Evolutionary conservation across 2,888 invertebrate genomes (phyloP), one percentile per base, ranked within the genome.

Genomic region (Acanthosoma haemorrhoidale): DNA sequence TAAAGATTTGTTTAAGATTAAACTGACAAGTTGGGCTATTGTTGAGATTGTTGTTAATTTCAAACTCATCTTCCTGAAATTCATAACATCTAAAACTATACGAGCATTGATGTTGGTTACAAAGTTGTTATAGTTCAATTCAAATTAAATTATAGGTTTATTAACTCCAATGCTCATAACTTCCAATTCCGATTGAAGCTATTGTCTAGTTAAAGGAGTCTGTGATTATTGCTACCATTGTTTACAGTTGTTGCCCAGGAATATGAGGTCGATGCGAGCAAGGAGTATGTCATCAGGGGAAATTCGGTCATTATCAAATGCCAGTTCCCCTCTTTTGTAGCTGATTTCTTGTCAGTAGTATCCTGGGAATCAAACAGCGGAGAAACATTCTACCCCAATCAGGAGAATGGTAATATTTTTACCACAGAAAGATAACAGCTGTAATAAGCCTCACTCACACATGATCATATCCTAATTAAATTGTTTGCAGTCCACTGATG

Each of bases 311-410:
- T 93, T 75, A 83, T 93, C 78, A 93, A 92, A 82, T 94, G 93
- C 83, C 91, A 91, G 77, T 90, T 93, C 78, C 95, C 96, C 61
- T 92, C 92, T 73, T 96, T 94, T 82, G 94, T 94, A 74, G 91
- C 92, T 73, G 94, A 95, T 82, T 95, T 94, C 81, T 91, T 96
- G 73, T 86, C 84, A 78, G 92, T 96, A 76, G 84, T 90, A 66
- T 90, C 92, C 57, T 93, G 93, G 92, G 89, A 90, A 76, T 91
- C 91, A 75, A 90, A 91, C 81, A 85, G 88, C 77, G 86, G 87
- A 71, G 88, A 89, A 79, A 86, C 86, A 77, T 88, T 88, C 78
- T 85, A 84, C 77, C 87, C 87, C 11, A 36, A 60, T n/a, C 36
- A 67, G 21, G 67, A 68, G 16, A 68, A 43, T 15, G 70, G 70